Percentiles rank a stretch among this genome's conserved stretches.
These are phyloP conservation scores for Aspidiotus destructor DNA, from an alignment of 2,888 invertebrate genomes.

Conservation along the genomic window DNA sequence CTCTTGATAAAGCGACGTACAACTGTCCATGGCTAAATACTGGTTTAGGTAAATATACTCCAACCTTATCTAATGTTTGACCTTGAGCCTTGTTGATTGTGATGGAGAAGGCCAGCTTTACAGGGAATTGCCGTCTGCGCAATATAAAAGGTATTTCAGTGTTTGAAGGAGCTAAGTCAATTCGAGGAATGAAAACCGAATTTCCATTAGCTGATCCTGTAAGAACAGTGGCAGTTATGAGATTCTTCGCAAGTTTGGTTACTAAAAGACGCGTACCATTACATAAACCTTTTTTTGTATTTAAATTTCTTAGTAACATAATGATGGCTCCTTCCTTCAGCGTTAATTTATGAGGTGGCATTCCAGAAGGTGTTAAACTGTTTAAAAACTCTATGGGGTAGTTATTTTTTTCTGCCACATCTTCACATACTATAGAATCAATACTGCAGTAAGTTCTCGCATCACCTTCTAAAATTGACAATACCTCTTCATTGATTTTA, in stretches of 20 bases:
- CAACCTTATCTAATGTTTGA: conserved; percentile 29
- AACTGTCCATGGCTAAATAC: too few species aligned
- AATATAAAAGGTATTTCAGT: not conserved
- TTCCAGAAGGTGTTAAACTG: conserved; percentile 1
- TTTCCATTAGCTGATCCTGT: not conserved
- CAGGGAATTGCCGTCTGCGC: not conserved
- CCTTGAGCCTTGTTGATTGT: conserved; percentile 9
- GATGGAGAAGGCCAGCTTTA: not conserved
- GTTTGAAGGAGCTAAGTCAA: not conserved
- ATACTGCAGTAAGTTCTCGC: not conserved
- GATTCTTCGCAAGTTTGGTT: not conserved
- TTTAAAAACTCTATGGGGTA: conserved; percentile 1
- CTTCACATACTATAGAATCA: not conserved
- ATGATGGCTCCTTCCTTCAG: not conserved
- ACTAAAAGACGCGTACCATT: not conserved
- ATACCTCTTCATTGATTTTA: not conserved
- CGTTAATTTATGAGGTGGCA: not conserved
- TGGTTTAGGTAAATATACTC: too few species aligned
- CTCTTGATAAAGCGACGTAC: too few species aligned
- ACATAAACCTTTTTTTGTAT: not conserved
- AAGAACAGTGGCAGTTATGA: not conserved
- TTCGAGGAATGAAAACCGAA: not conserved
- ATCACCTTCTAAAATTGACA: conserved; percentile 3
- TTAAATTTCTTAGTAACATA: conserved; percentile 3
- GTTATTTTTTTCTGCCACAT: not conserved